A percentile compares a stretch with the other conserved stretches of the same genome.
These are phyloP conservation scores for Acrobeloides nanus DNA, from an alignment of 2,888 invertebrate genomes.

Conservation along the genomic window DNA sequence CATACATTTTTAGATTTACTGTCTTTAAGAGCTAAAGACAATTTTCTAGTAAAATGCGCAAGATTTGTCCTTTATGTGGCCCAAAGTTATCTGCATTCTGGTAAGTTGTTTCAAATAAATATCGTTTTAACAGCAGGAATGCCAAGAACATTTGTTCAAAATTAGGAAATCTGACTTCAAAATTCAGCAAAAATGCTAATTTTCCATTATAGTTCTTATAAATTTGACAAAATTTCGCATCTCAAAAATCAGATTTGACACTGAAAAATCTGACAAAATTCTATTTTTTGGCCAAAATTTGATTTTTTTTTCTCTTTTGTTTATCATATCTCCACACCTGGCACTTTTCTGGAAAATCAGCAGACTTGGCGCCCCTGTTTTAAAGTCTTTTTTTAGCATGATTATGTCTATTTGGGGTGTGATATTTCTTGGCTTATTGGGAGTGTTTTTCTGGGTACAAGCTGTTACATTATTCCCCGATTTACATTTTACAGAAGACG, in stretches of 20 bases:
- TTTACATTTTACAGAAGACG: slow-evolving; percentile 37
- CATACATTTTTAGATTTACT: slow-evolving; percentile 12
- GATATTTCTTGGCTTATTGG: slow-evolving; percentile 50
- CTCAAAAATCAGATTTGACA: no score
- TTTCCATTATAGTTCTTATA: no score
- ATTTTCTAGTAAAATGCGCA: slow-evolving; percentile 44
- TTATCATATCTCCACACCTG: no score
- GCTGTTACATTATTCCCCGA: slow-evolving; percentile 53
- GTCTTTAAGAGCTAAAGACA: neutral
- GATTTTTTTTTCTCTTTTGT: neutral
- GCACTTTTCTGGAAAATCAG: neutral
- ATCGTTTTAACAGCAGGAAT: no score
- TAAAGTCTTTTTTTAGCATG: slow-evolving; percentile 44
- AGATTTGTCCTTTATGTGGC: slow-evolving; percentile 51
- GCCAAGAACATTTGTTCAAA: no score
- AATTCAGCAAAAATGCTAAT: no score
- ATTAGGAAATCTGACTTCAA: no score
- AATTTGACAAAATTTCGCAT: no score
- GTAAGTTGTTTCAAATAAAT: slow-evolving; percentile 27
- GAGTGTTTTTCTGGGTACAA: slow-evolving; percentile 52
- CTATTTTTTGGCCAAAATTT: no score
- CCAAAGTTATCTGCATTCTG: slow-evolving; percentile 53
- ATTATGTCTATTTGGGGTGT: slow-evolving; percentile 53
- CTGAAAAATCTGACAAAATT: no score
- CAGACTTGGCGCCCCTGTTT: no score